Evolutionary conservation across 2,113 vertebrate genomes (phyloP).

Genomic region (Gnathonemus echidnorhynchus): DNA sequence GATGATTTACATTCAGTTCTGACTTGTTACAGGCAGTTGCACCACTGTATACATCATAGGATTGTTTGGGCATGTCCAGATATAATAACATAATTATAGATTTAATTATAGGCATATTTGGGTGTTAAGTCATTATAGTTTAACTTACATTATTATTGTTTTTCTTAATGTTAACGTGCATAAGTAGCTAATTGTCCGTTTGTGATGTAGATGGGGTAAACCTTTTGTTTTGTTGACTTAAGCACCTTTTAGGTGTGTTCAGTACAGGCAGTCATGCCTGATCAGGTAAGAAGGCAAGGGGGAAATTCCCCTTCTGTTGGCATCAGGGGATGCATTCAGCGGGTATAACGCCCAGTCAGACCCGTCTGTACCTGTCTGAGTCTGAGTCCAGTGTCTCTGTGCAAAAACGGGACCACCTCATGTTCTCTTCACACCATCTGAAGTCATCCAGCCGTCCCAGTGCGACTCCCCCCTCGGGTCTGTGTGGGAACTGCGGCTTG

Average conservation of each 20-base stretch:
- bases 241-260: background rate
- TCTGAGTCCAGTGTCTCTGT: background rate
- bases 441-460: background rate
- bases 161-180: too few species aligned
- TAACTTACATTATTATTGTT: background rate
- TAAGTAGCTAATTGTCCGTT: background rate
- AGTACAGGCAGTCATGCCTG: background rate
- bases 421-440: background rate
- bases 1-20: background rate
- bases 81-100: background rate
- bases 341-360: background rate
- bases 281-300: background rate
- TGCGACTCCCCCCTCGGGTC: background rate
- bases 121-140: background rate
- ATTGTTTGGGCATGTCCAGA: background rate
- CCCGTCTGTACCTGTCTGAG: background rate
- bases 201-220: background rate
- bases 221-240: background rate
- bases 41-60: background rate
- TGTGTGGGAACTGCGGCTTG: background rate
- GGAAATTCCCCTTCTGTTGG: background rate
- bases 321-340: background rate
- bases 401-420: background rate
- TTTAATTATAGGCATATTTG: background rate
- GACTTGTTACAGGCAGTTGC: background rate